Conservation (phyloP, 1,140 invertebrate genomes). For the Drosophila cardini region DNA sequence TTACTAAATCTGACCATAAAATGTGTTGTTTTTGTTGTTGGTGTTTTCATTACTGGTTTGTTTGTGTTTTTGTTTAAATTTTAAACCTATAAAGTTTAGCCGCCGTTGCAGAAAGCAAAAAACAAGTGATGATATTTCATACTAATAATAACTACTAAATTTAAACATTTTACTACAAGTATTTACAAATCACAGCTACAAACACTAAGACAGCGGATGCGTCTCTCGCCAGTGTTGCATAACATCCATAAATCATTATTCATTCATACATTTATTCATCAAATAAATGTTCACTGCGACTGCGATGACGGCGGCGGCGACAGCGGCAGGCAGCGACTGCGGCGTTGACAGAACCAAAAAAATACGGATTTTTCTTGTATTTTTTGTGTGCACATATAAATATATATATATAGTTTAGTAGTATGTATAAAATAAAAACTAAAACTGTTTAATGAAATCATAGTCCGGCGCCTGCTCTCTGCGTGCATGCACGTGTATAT, state of each 20-base stretch:
- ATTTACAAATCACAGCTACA: conserved; percentile 83
- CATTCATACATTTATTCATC: not conserved
- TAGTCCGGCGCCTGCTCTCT: conserved; percentile 21
- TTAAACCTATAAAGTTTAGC: conserved; percentile 12
- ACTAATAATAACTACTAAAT: conserved; percentile 74
- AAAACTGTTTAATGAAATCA: conserved; percentile 40
- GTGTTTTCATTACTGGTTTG: conserved; percentile 16
- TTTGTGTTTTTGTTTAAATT: conserved; percentile 8
- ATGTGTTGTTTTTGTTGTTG: conserved; percentile 26
- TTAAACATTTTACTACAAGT: conserved; percentile 77
- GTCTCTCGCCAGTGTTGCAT: conserved; percentile 60
- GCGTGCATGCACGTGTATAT: conserved; percentile 8
- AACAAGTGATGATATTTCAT: conserved; percentile 59
- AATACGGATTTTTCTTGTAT: conserved; percentile 13
- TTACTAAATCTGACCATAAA: conserved; percentile 44
- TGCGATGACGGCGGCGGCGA: conserved; percentile 21
- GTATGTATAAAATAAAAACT: conserved; percentile 1
- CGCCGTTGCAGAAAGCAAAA: conserved; percentile 51
- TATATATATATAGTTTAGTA: conserved; percentile 9
- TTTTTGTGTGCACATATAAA: conserved; percentile 16
- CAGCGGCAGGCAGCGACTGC: not conserved
- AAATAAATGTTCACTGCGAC: conserved; percentile 21
- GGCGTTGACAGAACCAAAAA: conserved; percentile 14
- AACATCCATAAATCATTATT: conserved; percentile 43
- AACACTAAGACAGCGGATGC: conserved; percentile 62